Base-by-base conservation (phyloP, 2,888 invertebrate species). In the Pandemis corylana region DNA sequence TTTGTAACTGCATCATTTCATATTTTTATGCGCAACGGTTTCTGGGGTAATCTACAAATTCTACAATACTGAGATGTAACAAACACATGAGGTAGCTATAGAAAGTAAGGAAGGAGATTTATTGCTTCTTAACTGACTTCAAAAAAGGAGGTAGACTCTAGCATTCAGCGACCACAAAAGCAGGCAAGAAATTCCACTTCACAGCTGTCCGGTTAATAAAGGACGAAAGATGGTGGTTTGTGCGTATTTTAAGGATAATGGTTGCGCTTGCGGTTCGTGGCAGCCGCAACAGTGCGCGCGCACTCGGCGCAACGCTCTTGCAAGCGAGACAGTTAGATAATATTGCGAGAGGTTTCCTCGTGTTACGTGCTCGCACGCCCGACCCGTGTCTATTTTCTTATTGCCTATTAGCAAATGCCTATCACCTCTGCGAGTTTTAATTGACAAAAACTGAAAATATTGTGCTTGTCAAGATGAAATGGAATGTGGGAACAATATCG, bases 331-430 rank as follows among this genome's bases (percentile, higher is more conserved):
- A 77, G 85, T 91, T 90, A 89, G 88, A 89, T 92, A 91, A 91
- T 84, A 81, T 85, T 82, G 83, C 83, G 81, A 88, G 84, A 86
- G 82, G 82, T 88, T 92, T 93, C 89, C 91, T 89, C 75, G 82
- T 90, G 83, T 92, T 91, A 90, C 90, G 89, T 87, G 80, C 82
- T 79, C 78, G 69, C 78, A 81, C 82, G 80, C 82, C 80, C 77
- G 78, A 79, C 78, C 76, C 75, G 78, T 77, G 80, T 80, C 76
- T 75, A 78, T 82, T 81, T 81, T 79, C 78, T 81, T 84, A 81
- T 82, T 84, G 80, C 80, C 81, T 83, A 78, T 83, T 82, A 81
- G 78, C 80, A 81, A 84, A 83, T 74, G 83, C 77, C 80, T 86
- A 85, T 82, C 77, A 42, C 77, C 67, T 76, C 76, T 78, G 72